Evolutionary conservation across 2,888 invertebrate genomes (phyloP).

Genomic region (Apodemia mormo): DNA sequence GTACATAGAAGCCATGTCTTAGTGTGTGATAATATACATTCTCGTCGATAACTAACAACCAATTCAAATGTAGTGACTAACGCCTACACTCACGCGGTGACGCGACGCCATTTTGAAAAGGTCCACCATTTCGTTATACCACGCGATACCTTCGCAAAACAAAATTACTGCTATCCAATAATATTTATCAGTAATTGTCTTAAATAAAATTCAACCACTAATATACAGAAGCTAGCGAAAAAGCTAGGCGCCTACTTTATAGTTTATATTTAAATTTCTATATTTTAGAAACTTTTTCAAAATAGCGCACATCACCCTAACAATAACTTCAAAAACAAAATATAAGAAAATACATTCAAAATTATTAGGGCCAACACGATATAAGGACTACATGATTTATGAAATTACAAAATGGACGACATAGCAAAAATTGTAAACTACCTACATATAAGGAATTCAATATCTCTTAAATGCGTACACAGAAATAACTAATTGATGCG

Average conservation of each 20-base stretch:
- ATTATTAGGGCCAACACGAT: conserved; percentile 41
- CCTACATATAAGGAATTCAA: conserved; percentile 45
- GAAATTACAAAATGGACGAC: conserved; percentile 47
- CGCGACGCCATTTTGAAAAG: conserved; percentile 44
- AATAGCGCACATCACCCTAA: conserved; percentile 33
- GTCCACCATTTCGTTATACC: not conserved
- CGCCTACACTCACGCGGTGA: conserved; percentile 42
- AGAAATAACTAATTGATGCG: conserved; percentile 21
- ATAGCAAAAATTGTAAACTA: conserved; percentile 52
- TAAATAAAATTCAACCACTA: no score
- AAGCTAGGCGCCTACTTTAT: not conserved
- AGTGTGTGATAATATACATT: conserved; percentile 62
- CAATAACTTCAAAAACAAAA: conserved; percentile 39
- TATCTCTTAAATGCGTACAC: conserved; percentile 28
- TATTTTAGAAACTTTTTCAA: conserved; percentile 23
- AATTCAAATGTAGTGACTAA: conserved; percentile 45
- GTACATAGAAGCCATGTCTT: conserved; percentile 74
- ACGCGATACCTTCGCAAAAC: not conserved
- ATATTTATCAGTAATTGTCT: no score
- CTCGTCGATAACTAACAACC: conserved; percentile 49
- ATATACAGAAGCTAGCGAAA: not conserved
- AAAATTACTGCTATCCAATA: not conserved
- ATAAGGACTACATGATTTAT: conserved; percentile 51
- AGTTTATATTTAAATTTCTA: not conserved
- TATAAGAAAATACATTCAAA: conserved; percentile 38